These are phyloP conservation scores for Crematogaster levior DNA, from an alignment of 2,888 invertebrate species.

Conservation along the genomic window DNA sequence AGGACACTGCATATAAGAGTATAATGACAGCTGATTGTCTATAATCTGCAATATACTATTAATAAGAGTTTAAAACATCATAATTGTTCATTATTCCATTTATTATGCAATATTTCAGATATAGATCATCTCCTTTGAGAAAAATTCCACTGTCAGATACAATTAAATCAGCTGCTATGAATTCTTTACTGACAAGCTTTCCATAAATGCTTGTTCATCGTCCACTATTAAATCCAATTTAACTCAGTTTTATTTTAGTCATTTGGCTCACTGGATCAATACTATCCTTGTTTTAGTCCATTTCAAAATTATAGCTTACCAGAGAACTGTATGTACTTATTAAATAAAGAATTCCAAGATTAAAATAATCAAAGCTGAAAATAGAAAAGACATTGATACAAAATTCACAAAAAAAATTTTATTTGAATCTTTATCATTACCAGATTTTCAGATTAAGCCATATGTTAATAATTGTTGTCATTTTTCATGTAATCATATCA, in stretches of 20 bases:
- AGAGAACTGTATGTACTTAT: neutral
- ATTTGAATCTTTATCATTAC: neutral
- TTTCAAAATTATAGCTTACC: neutral
- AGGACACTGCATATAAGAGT: neutral
- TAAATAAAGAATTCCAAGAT: neutral
- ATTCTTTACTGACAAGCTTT: neutral
- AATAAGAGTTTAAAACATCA: neutral
- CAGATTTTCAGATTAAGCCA: neutral
- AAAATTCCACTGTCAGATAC: neutral
- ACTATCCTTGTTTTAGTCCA: neutral
- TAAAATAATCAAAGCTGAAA: neutral
- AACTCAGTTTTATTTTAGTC: neutral
- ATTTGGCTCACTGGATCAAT: neutral
- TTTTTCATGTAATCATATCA: neutral
- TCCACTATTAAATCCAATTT: neutral
- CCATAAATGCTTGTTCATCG: neutral
- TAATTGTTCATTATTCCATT: neutral
- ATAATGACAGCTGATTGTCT: neutral
- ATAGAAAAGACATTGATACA: neutral
- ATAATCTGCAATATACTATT: neutral
- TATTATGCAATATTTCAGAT: neutral
- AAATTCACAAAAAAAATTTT: neutral
- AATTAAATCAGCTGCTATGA: neutral
- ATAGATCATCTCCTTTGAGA: neutral
- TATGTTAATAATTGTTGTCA: neutral